Percentiles rank a stretch among this genome's conserved stretches.
phyloP scores from a whole-genome alignment of 2,888 invertebrate species.

The Tortrix viridana region DNA sequence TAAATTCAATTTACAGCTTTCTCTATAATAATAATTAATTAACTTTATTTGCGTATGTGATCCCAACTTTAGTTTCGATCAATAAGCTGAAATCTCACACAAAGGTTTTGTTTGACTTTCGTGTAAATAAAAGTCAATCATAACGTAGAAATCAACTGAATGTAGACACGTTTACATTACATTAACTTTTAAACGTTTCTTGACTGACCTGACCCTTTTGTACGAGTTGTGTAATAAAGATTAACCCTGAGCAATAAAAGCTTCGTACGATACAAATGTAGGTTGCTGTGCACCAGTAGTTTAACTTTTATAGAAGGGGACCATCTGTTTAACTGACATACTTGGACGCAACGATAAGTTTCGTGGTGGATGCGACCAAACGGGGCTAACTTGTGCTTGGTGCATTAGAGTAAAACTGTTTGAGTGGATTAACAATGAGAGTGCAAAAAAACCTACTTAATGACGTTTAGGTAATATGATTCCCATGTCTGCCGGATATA shows the following conservation, averaged over 20 bases:
- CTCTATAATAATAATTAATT: too few relatives aligned
- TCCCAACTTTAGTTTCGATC: too few relatives aligned
- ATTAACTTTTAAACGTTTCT: conserved; percentile 34
- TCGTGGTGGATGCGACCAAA: conserved; percentile 1
- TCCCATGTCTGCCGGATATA: too few relatives aligned
- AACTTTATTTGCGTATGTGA: too few relatives aligned
- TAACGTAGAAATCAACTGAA: background rate
- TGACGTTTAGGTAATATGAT: too few relatives aligned
- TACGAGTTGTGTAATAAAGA: conserved; percentile 32
- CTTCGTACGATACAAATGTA: conserved; percentile 30
- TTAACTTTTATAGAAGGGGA: conserved; percentile 22
- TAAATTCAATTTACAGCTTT: too few relatives aligned
- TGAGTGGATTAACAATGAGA: too few relatives aligned
- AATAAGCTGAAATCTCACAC: too few relatives aligned
- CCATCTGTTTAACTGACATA: conserved; percentile 20
- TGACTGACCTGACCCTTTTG: conserved; percentile 34
- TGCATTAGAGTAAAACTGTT: too few relatives aligned
- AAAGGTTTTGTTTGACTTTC: too few relatives aligned
- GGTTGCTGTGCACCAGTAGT: conserved; percentile 12
- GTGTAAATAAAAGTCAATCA: background rate
- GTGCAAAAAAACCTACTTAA: too few relatives aligned
- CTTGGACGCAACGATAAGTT: conserved; percentile 5
- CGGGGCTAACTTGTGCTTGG: too few relatives aligned
- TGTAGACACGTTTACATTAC: conserved; percentile 19
- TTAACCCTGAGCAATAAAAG: conserved; percentile 33